Evolutionary conservation across 2,797 vertebrate genomes (phyloP), one percentile per base, ranked within the genome.

Genomic region (Siniperca undulata): DNA sequence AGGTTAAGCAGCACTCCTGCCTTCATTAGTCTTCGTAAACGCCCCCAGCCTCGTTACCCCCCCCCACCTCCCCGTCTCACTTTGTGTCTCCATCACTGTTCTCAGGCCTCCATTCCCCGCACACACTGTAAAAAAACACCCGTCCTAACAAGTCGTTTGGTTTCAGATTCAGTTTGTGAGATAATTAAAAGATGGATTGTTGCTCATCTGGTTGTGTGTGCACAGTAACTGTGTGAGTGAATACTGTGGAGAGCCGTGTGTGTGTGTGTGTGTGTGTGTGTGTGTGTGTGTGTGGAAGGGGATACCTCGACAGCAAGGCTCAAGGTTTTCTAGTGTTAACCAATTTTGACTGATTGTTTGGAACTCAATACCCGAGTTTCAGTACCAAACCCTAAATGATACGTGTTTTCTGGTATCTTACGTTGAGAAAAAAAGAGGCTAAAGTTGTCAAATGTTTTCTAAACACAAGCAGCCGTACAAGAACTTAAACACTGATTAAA

Each of bases 1-100:
- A 90, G 91, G 90, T 89, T 90, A 84, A 90, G 77, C 90, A 86
- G 85, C 86, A 77, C 89, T 90, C 84, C 84, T 87, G 82, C 75
- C 70, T 85, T 90, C 85, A 91, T 93, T 89, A 83, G 76, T 89
- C 85, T 90, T 88, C 70, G 64, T 88, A 86, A 82, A 86, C 71
- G 73, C 70, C 80, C 80, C 62, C 27, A 22, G 52, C 50, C 52
- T 48, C 52, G 13, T 70, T 50, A 58, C 62, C 61, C 5, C 34
- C 3, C 52, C 27, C 22, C 22, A 20, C 48, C n/a, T 1, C 22
- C 62, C 67, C 44, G 22, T 72, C 58, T 65, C 66, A 50, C 66
- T 73, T 9, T 79, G 48, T 70, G 14, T 72, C 56, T 22, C 44
- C 58, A 60, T 81, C 55, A 52, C 81, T 60, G 65, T 86, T 90